A percentile compares a stretch with the other conserved stretches of the same genome.
Conservation (phyloP, 2,797 vertebrate species). For the Poliocrania exsul region DNA sequence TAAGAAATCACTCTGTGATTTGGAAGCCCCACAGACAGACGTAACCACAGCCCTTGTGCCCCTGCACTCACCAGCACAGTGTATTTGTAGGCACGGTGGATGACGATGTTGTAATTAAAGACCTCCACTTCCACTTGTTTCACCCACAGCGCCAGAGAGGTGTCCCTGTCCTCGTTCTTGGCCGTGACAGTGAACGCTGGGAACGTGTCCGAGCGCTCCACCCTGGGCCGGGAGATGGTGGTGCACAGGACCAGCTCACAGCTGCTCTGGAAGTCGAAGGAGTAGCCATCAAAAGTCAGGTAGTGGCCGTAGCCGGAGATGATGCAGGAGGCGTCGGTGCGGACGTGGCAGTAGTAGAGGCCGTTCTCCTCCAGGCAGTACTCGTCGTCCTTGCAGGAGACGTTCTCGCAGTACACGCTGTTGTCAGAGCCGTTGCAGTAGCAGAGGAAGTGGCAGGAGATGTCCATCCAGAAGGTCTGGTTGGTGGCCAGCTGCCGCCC, state of each 20-base stretch:
- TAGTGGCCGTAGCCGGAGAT: constrained; percentile 93
- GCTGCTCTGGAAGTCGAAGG: constrained; percentile 97
- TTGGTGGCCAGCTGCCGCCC: constrained; percentile 90
- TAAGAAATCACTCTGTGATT: fast-evolving
- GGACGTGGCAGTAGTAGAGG: constrained; percentile 88
- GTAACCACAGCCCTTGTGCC: fast-evolving
- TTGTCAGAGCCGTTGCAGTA: constrained; percentile 97
- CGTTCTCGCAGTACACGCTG: constrained; percentile 87
- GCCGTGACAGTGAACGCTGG: constrained; percentile 85
- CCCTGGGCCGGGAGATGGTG: constrained; percentile 65
- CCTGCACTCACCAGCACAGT: constrained; percentile 87
- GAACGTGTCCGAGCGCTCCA: constrained; percentile 63
- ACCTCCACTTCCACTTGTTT: constrained; percentile 90
- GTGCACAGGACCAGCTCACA: constrained; percentile 89
- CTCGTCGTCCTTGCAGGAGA: constrained; percentile 88
- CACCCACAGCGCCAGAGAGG: constrained; percentile 93
- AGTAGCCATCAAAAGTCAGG: constrained; percentile 87
- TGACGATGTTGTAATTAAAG: constrained; percentile 89
- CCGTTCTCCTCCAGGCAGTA: constrained; percentile 89
- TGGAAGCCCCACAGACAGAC: background rate
- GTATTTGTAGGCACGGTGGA: constrained; percentile 93
- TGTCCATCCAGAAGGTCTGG: constrained; percentile 95
- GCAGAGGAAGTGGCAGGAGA: constrained; percentile 94
- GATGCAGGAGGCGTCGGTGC: constrained; percentile 89
- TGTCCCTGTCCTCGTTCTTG: constrained; percentile 94